Evolutionary conservation across 2,797 vertebrate species (phyloP), one percentile per base, ranked within the genome.

Genomic region (Eulemur coronatus): DNA sequence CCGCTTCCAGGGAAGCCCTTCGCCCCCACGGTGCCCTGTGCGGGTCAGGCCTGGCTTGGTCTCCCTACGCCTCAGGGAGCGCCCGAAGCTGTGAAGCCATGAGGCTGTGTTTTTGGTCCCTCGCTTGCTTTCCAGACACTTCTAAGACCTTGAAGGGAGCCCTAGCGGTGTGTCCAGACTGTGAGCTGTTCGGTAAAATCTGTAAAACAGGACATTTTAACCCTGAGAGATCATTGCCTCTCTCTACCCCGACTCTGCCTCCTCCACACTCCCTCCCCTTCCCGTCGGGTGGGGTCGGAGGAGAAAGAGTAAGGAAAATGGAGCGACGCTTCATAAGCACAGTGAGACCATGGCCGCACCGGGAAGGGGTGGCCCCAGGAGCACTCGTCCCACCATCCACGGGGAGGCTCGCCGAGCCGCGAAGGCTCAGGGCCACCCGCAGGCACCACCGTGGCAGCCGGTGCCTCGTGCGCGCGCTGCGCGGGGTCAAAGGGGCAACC

Each of bases 21-120:
- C 18, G 28, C 18, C n/a, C 38, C 18, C 9, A 22, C 0, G 28
- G 26, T 0, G 15, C 20, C 10, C 0, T 1, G 2, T 30, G 28
- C 6, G 15, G 0, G 2, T 38, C 43, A 5, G 59, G 26, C 24
- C 24, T 17, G 7, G 4, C 63, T 65, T 65, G 33, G 63, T n/a
- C 15, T n/a, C 61, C 33, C 35, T 35, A 11, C 33, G 38, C 70
- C 61, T 13, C 18, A 1, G 24, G 15, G 7, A 52, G 50, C 73
- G 26, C 28, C 8, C 28, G 1, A 24, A 7, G n/a, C 7, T 1
- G 3, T 24, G 38, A 24, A 90, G 17, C 33, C 59, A n/a, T 6
- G 41, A 48, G 28, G 12, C 43, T 61, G 7, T 17, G 41, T 17
- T 35, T 72, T 28, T 73, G 28, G 20, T 4, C 33, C 4, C 20